Percentiles rank a stretch among this genome's conserved stretches.
These are phyloP conservation scores for Forbesichthys agassizii DNA, from an alignment of 2,113 vertebrate species.

Conservation along the genomic window DNA sequence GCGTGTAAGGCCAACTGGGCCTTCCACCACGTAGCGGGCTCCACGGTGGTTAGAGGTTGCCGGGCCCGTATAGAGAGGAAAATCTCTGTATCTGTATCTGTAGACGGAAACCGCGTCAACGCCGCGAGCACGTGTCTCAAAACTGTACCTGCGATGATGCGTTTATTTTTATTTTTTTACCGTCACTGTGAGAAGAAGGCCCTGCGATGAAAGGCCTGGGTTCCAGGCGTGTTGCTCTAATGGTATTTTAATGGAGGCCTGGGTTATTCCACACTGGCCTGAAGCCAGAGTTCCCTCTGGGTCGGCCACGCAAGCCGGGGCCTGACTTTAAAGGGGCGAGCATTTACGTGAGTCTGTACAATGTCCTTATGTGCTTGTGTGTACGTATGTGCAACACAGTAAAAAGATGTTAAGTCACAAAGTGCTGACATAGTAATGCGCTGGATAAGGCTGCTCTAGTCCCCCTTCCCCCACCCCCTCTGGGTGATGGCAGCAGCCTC, in stretches of 20 bases:
- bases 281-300: neutral
- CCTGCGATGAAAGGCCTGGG: neutral
- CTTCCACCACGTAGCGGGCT: neutral
- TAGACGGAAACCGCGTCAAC: neutral
- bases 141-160: neutral
- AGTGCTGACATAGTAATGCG: neutral
- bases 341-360: neutral
- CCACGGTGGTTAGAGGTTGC: neutral
- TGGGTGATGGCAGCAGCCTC: slow-evolving; percentile 4
- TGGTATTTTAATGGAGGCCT: neutral
- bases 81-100: too few relatives aligned
- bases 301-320: neutral
- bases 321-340: neutral
- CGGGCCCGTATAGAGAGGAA: neutral
- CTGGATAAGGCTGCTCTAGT: neutral
- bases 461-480: neutral
- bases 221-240: neutral
- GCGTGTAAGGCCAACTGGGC: too few relatives aligned
- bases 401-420: neutral
- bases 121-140: too few relatives aligned
- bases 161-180: neutral
- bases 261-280: neutral
- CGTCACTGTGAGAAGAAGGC: neutral
- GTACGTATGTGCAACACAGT: neutral
- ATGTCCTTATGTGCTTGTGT: neutral